Base-by-base conservation (phyloP, 1,140 invertebrate genomes). In the Euwallacea fornicatus region DNA sequence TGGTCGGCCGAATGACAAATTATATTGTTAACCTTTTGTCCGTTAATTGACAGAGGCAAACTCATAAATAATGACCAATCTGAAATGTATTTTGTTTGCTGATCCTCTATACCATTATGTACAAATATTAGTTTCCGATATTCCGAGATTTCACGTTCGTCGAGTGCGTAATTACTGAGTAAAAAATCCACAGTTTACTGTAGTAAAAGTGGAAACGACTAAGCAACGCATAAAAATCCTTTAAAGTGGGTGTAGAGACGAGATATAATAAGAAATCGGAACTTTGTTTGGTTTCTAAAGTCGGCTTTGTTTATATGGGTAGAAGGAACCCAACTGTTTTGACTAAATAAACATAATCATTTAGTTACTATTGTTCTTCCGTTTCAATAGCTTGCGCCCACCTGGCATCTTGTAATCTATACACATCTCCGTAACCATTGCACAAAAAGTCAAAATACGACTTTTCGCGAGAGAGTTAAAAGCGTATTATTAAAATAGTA, bases 301-400 rank as follows among this genome's bases (percentile, higher is more conserved):
- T 69, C 56, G 56, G 67, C 41, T 75, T 73, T 75, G 74, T 75
- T 75, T 75, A 75, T 71, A 70, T 72, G 74, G 71, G 67, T 55
- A 55, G 74, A 75, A 71, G 68, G 70, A 73, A 71, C 74, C 74
- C 74, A 75, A 75, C 74, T 75, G 74, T 72, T 66, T 71, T 72
- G 68, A 65, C 74, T 75, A 75, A 75, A 75, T 75, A 75, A 75
- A 75, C 74, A 74, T 50, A 46, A 64, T 68, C 67, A 59, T 67
- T 70, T 67, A 71, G 73, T 69, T 72, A 71, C 59, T 69, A 75
- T 75, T 75, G 74, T 75, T 75, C 71, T 73, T 72, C 74, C 74
- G 69, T 71, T 73, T 59, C 67, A 69, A 68, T 75, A 65, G 74
- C 71, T 69, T 75, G 74, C 68, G 66, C 71, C 74, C 74, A 75